Evolutionary conservation across 2,113 vertebrate species (phyloP), one percentile per base, ranked within the genome.

Genomic region (Azemiops feae): DNA sequence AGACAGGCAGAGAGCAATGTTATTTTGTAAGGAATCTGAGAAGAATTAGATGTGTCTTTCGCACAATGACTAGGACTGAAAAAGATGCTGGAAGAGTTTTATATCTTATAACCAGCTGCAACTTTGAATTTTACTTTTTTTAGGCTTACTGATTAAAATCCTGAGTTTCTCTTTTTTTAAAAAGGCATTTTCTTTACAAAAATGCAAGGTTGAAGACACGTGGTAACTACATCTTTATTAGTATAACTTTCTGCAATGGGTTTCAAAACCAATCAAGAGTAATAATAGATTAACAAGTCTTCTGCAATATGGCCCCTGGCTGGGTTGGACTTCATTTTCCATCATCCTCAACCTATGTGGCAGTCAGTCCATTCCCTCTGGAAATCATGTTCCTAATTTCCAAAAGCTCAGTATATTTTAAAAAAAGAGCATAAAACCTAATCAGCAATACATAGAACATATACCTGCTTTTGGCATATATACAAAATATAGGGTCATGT

Each of bases 21-120:
- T 89, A 47, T 47, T 93, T 93, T 90, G 88, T 95, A 52, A 92
- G 47, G 54, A 53, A 91, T 27, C 94, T 92, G 88, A 93, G 92
- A 96, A 95, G 93, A 43, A 52, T 69, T 96, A 94, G 92, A 94
- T 22, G 6, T 93, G 95, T 89, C 89, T 57, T 27, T 47, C 89
- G 91, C 0, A 3, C 0, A 43, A 93, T 86, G 94, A 93, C 89
- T 57, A 69, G 4, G 2, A 1, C 50, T 90, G 16, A n/a, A 11
- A 30, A 47, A 87, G 12, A 11, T 27, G 89, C 93, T 85, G 95
- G 89, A 93, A 7, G 55, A 5, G 4, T 60, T 85, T 92, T 91
- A 91, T 94, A n/a, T 95, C 53, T 0, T 23, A 92, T 95, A 90
- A 94, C 45, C 93, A 57, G 57, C 54, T 95, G 47, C 89, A 34